A percentile compares a stretch with the other conserved stretches of the same genome.
Conservation (phyloP, 2,113 vertebrate genomes). For the Girardinichthys multiradiatus region DNA sequence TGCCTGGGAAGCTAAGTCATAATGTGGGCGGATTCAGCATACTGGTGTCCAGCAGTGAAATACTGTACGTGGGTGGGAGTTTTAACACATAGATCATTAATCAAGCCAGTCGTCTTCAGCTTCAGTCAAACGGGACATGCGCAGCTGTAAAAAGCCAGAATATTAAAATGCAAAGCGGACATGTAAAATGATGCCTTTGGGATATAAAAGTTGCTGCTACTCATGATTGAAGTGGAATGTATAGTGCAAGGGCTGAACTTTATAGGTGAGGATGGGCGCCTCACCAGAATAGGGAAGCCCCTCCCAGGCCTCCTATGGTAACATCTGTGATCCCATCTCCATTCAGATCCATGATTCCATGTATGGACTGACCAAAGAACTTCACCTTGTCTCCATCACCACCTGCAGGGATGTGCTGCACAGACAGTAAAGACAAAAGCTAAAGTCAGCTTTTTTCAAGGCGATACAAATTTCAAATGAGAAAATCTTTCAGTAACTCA, state of each 20-base stretch:
- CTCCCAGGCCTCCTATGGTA: slow-evolving; percentile 94
- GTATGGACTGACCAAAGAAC: slow-evolving; percentile 97
- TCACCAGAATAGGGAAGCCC: slow-evolving; percentile 95
- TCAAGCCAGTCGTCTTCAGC: slow-evolving; percentile 55
- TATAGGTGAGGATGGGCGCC: slow-evolving; percentile 42
- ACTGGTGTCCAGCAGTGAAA: slow-evolving; percentile 39
- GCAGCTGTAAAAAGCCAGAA: slow-evolving; percentile 69
- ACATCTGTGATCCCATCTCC: slow-evolving; percentile 93
- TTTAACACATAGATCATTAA: slow-evolving; percentile 53
- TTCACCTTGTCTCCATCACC: slow-evolving; percentile 90
- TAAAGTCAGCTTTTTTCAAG: background rate
- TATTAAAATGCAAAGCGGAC: slow-evolving; percentile 31
- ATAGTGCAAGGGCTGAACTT: slow-evolving; percentile 21
- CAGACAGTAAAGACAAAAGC: slow-evolving; percentile 28
- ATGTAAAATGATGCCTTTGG: slow-evolving; percentile 14
- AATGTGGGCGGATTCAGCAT: slow-evolving; percentile 29
- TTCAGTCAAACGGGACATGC: slow-evolving; percentile 46
- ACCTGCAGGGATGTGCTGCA: slow-evolving; percentile 90
- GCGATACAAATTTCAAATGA: background rate
- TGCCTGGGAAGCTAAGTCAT: slow-evolving; percentile 50
- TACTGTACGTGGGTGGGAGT: slow-evolving; percentile 7
- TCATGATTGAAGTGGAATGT: slow-evolving; percentile 30
- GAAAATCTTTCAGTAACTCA: background rate
- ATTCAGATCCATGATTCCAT: slow-evolving; percentile 96
- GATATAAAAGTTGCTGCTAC: slow-evolving; percentile 14